Conservation (phyloP, 2,113 vertebrate genomes). For the Nothobranchius kuhntae region DNA sequence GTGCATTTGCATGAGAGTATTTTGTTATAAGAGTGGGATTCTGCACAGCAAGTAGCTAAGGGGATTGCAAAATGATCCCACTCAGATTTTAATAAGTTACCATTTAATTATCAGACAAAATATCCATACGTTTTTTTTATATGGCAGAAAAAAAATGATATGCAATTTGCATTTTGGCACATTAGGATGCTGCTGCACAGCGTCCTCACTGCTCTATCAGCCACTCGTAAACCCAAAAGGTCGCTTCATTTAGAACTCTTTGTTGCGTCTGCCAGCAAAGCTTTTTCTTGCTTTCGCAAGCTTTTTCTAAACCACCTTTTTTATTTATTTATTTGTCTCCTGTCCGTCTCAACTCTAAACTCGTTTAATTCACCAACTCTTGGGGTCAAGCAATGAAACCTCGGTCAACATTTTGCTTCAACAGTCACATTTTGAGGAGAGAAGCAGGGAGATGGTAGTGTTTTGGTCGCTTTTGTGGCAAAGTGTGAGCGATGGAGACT, state of each 20-base stretch:
- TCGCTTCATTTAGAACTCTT: conserved; percentile 45
- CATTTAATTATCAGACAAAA: conserved; percentile 6
- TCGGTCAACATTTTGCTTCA: conserved; percentile 23
- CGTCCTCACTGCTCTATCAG: conserved; percentile 18
- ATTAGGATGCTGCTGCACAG: conserved; percentile 6
- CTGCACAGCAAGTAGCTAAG: conserved; percentile 20
- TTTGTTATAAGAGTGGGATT: conserved; percentile 12
- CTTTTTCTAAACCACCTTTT: conserved; percentile 22
- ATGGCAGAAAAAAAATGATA: neutral
- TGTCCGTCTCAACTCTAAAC: conserved; percentile 35
- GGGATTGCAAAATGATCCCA: conserved; percentile 1
- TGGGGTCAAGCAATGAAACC: conserved; percentile 32
- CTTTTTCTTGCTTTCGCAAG: conserved; percentile 31
- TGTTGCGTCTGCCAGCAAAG: conserved; percentile 49
- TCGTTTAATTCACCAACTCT: conserved; percentile 35
- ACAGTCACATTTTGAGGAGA: conserved; percentile 22
- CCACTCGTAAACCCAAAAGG: conserved; percentile 38
- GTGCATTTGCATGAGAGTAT: conserved; percentile 31
- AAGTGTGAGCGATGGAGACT: neutral
- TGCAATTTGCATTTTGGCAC: conserved; percentile 8
- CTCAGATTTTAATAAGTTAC: conserved; percentile 11
- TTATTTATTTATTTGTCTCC: conserved; percentile 27
- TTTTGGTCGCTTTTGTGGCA: neutral
- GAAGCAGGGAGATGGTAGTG: neutral
- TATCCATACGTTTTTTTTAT: neutral